Conservation (phyloP, 2,888 invertebrate genomes). For the Yponomeuta malinellus region DNA sequence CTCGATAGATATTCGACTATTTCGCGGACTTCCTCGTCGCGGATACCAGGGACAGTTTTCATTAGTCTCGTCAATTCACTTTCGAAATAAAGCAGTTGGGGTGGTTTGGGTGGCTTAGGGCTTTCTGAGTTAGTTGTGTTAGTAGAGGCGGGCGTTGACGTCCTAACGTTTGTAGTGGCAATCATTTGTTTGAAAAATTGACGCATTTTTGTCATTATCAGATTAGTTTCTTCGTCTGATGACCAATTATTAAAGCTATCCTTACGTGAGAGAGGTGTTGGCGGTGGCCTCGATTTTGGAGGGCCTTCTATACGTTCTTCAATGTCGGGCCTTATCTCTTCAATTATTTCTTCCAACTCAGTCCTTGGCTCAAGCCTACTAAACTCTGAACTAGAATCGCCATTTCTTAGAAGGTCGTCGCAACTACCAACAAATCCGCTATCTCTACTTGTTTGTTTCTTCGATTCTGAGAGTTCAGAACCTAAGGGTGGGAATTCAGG, state of each 20-base stretch:
- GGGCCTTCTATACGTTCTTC: conserved; percentile 67
- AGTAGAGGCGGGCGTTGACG: conserved; percentile 73
- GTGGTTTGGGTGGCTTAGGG: conserved; percentile 84
- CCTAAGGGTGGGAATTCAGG: conserved; percentile 78
- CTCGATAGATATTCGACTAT: conserved; percentile 94
- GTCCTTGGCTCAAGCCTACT: conserved; percentile 70
- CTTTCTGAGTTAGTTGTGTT: conserved; percentile 78
- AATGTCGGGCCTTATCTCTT: conserved; percentile 75
- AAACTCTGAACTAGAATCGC: conserved; percentile 71
- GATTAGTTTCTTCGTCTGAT: conserved; percentile 93
- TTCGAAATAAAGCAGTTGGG: conserved; percentile 92
- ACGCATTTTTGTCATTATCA: conserved; percentile 96
- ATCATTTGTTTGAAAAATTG: conserved; percentile 95
- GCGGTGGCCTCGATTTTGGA: conserved; percentile 70
- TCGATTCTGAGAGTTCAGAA: conserved; percentile 77
- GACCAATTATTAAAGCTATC: conserved; percentile 97
- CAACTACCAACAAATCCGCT: conserved; percentile 93
- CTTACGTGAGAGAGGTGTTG: conserved; percentile 82
- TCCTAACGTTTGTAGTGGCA: conserved; percentile 76
- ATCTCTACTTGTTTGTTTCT: conserved; percentile 89
- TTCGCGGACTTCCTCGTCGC: conserved; percentile 92
- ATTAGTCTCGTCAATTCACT: conserved; percentile 91
- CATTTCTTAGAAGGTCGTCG: conserved; percentile 86
- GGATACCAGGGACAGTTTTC: conserved; percentile 94
- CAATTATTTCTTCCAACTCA: conserved; percentile 76